These are phyloP conservation scores for Drosophila sproati DNA, from an alignment of 1,140 invertebrate species.

Conservation along the genomic window DNA sequence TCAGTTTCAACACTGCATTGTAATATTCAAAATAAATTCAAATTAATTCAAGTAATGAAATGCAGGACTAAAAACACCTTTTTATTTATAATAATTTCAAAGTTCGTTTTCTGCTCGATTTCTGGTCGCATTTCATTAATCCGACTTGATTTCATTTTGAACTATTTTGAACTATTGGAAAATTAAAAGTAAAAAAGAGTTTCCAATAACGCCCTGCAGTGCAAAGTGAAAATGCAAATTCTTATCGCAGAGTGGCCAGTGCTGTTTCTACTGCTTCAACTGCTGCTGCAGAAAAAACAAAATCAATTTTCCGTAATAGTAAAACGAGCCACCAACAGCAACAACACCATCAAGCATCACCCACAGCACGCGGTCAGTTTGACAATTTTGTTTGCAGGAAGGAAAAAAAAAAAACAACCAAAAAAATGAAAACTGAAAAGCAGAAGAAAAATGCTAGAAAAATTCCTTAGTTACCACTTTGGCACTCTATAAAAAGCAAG, in stretches of 20 bases:
- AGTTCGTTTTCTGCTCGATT: background rate
- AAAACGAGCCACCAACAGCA: slow-evolving; percentile 5
- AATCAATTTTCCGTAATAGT: slow-evolving; percentile 66
- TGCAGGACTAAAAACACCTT: no score
- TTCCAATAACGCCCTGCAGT: slow-evolving; percentile 53
- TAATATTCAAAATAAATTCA: no score
- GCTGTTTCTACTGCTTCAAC: slow-evolving; percentile 12
- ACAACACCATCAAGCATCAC: slow-evolving; percentile 3
- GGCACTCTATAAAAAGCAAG: slow-evolving; percentile 67
- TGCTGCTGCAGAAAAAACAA: slow-evolving; percentile 48
- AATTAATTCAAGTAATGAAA: no score
- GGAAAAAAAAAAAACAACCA: background rate
- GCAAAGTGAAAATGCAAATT: slow-evolving; percentile 48
- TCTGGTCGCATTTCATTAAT: background rate
- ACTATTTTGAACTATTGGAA: slow-evolving; percentile 23
- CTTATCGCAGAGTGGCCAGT: slow-evolving; percentile 63
- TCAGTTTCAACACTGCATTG: no score
- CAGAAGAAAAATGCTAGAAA: slow-evolving; percentile 34
- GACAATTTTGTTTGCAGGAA: slow-evolving; percentile 46
- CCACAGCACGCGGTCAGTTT: slow-evolving; percentile 72
- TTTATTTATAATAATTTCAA: no score
- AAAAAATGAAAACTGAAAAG: slow-evolving; percentile 3
- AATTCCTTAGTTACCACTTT: slow-evolving; percentile 60
- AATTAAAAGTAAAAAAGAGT: slow-evolving; percentile 54
- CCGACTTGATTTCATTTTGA: background rate